Conservation (phyloP, 2,113 vertebrate species). For the Trematocara zebra region DNA sequence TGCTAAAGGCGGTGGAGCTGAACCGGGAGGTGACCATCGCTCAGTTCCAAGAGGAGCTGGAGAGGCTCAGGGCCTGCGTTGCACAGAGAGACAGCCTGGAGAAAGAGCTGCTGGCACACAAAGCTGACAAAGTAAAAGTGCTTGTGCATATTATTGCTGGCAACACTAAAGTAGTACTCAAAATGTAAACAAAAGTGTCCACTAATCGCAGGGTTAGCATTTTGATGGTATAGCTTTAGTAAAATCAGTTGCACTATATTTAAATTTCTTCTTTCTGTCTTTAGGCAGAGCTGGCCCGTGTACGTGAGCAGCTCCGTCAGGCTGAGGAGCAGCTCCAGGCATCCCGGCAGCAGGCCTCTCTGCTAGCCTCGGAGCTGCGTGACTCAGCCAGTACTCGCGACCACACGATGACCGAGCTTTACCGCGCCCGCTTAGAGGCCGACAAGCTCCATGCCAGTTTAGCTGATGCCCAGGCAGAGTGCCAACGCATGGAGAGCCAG, state of each 20-base stretch:
- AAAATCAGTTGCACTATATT: background rate
- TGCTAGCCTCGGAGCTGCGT: conserved; percentile 87
- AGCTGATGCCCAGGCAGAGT: conserved; percentile 79
- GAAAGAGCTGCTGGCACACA: conserved; percentile 77
- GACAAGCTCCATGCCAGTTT: conserved; percentile 72
- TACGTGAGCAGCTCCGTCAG: conserved; percentile 88
- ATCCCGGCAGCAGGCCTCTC: conserved; percentile 82
- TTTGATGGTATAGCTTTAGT: background rate
- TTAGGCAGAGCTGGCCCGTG: conserved; percentile 77
- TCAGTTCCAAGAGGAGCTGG: conserved; percentile 92
- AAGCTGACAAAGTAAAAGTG: conserved; percentile 74
- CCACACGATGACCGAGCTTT: conserved; percentile 87
- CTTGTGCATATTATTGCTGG: background rate
- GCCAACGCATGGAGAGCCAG: conserved; percentile 64
- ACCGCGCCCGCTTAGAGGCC: conserved; percentile 81
- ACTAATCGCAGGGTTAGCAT: background rate
- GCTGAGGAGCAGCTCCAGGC: conserved; percentile 90
- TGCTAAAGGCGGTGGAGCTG: conserved; percentile 89
- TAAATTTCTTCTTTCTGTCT: background rate
- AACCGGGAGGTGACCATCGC: conserved; percentile 88
- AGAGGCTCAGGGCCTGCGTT: conserved; percentile 79
- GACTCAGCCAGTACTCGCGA: conserved; percentile 85
- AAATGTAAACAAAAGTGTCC: background rate
- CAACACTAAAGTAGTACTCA: background rate
- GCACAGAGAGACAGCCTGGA: conserved; percentile 82